Evolutionary conservation across 2,113 vertebrate genomes (phyloP), one percentile per base, ranked within the genome.

Genomic region (Brachyhypopomus gauderio): DNA sequence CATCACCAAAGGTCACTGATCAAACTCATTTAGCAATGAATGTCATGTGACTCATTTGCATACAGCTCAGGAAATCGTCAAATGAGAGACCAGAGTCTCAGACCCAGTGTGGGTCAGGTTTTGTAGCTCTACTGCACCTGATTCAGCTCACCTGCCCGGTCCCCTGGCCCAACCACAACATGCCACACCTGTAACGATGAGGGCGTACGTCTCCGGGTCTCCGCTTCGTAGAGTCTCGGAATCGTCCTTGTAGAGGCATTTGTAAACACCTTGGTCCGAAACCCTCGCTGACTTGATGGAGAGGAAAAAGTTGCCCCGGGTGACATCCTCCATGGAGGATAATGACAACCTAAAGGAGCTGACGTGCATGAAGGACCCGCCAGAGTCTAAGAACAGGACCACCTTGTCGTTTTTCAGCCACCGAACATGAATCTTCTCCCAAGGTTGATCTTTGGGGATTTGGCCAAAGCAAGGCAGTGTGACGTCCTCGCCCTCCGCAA

Each of bases 171-270:
- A 7, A 69, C 20, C 38, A 36, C 34, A 69, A 11, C 41, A 22
- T 69, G n/a, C 34, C 41, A 17, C 58, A 64, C 77, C 75, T 45
- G 23, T 2, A 36, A 86, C 75, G 14, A 17, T 73, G 38, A 89
- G 17, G 0, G 1, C 1, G 19, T 69, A 36, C 2, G 1, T 60
- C 48, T 75, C 63, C 8, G 88, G 88, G 20, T 74, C 60, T 19
- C 88, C 88, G 2, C 6, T 64, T 34, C 56, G 67, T 0, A 22
- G 41, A 0, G 23, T 56, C 2, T 60, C 69, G 5, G 60, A 75
- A n/a, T 67, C 70, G 56, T 30, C 70, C 38, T 64, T 81, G 62
- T 88, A 87, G 7, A 59, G 83, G 64, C 88, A 89, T 58, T 8
- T n/a, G 73, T 88, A 89, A 2, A 48, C 48, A 3, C 85, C 88